phyloP scores from a whole-genome alignment of 2,888 invertebrate species.

The Drosophila algonquin region DNA sequence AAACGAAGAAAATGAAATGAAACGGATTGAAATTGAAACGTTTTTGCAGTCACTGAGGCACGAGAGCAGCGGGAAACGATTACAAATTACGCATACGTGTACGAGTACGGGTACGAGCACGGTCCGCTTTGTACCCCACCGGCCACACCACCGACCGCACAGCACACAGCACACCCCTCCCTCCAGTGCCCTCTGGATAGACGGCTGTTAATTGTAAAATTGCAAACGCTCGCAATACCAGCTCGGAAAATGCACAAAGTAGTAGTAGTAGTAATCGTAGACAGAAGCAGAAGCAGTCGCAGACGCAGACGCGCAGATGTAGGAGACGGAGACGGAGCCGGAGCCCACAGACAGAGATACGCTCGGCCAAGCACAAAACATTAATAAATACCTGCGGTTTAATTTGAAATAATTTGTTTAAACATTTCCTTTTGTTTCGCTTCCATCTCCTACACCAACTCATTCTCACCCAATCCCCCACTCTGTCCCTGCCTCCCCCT shows the following conservation, averaged over 20 bases:
- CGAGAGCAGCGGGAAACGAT: conserved; percentile 63
- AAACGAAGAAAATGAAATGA: conserved; percentile 29
- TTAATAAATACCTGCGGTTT: conserved; percentile 80
- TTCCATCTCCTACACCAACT: conserved; percentile 36
- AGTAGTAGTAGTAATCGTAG: not conserved
- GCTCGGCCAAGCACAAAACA: conserved; percentile 78
- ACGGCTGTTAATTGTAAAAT: conserved; percentile 54
- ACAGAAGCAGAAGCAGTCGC: conserved; percentile 25
- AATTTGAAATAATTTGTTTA: conserved; percentile 80
- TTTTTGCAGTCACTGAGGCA: conserved; percentile 78
- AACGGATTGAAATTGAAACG: conserved; percentile 65
- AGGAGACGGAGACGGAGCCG: not conserved
- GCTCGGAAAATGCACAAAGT: conserved; percentile 29
- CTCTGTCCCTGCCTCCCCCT: not conserved
- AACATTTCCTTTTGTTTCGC: conserved; percentile 77
- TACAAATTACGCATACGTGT: conserved; percentile 71
- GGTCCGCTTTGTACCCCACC: conserved; percentile 62
- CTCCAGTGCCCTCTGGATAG: not conserved
- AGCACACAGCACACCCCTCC: not conserved
- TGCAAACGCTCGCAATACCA: conserved; percentile 30
- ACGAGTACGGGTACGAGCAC: not conserved
- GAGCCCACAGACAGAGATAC: conserved; percentile 55
- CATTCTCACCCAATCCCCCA: conserved; percentile 50
- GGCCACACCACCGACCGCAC: not conserved
- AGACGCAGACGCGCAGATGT: conserved; percentile 40